Base-by-base conservation (phyloP, 2,888 invertebrate species). In the Axea sp. region DNA sequence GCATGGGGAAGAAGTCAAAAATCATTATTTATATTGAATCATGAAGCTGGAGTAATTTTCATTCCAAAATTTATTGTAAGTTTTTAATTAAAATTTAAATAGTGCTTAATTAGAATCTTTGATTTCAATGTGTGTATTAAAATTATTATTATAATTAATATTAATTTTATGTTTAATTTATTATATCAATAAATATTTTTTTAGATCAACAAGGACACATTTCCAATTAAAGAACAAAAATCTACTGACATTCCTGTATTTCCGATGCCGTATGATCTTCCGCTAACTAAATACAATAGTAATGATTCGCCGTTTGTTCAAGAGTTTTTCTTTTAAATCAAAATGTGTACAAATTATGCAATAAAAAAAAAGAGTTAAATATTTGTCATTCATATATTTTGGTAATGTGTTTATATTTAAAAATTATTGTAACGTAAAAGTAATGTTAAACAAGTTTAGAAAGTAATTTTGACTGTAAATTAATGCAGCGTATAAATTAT, bases 21-120 rank as follows among this genome's bases (percentile, higher is more conserved):
- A 17, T 89, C 73, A 0, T 84, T 91, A 49, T 89, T 89, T 78
- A 92, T 97, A 4, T 91, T 95, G 86, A 97, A 96, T 33, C 98
- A 95, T 83, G 98, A 99, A 88, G 93, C 93, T 0, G 98, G 98
- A 0, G 95, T 99, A 0, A 84, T 98, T 37, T 94, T 97, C 80
- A 80, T 98, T 33, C 98, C 98, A 0, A 90, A 90, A 82, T 92
- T 93, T 85, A 90, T 97, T 86, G 95, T 96, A 85, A 91, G 93
- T 89, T 37, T n/a, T n/a, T n/a, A n/a, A n/a, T n/a, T n/a, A n/a
- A n/a, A n/a, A n/a, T n/a, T n/a, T n/a, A n/a, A n/a, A n/a, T n/a
- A n/a, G 3, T 47, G 5, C 4, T 12, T 43, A 7, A 5, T 14
- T 24, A 6, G 1, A 6, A 24, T 7, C 7, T 4, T 3, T 24